Percentiles rank a stretch among this genome's conserved stretches.
phyloP scores from a whole-genome alignment of 2,113 vertebrate species.

The Chaetura pelagica region DNA sequence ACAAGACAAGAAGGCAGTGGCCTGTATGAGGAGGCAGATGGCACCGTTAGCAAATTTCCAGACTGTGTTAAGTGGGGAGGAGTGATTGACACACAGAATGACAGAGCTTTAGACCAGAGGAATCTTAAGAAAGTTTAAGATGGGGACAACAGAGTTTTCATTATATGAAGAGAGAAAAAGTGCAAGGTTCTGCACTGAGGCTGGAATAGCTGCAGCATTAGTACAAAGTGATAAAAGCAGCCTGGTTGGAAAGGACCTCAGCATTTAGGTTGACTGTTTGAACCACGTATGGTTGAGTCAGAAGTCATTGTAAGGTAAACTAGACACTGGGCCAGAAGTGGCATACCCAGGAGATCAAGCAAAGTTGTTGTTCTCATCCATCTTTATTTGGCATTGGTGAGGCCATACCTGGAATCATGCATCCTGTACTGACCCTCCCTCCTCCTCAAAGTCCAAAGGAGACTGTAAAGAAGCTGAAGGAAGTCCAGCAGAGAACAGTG shows the following conservation, averaged over 20 bases:
- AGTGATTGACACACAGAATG: constrained; percentile 58
- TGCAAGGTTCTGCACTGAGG: not conserved
- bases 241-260: not conserved
- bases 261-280: not conserved
- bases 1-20: constrained; percentile 46
- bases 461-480: not conserved
- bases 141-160: not conserved
- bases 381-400: not conserved
- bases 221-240: not conserved
- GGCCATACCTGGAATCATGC: not conserved
- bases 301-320: not conserved
- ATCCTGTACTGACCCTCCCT: not conserved
- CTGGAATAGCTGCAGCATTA: not conserved
- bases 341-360: not conserved
- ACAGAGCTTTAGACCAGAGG: constrained; percentile 54
- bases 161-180: constrained; percentile 1
- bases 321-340: not conserved
- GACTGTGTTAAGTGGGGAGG: constrained; percentile 52
- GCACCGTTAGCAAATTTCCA: constrained; percentile 65
- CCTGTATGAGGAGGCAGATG: constrained; percentile 63
- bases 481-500: not conserved
- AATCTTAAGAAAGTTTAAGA: constrained; percentile 42
- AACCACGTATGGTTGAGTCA: not conserved
- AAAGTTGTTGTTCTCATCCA: not conserved
- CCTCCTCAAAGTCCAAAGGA: not conserved